Evolutionary conservation across 2,113 vertebrate species (phyloP).

Genomic region (Syngnathus typhle): DNA sequence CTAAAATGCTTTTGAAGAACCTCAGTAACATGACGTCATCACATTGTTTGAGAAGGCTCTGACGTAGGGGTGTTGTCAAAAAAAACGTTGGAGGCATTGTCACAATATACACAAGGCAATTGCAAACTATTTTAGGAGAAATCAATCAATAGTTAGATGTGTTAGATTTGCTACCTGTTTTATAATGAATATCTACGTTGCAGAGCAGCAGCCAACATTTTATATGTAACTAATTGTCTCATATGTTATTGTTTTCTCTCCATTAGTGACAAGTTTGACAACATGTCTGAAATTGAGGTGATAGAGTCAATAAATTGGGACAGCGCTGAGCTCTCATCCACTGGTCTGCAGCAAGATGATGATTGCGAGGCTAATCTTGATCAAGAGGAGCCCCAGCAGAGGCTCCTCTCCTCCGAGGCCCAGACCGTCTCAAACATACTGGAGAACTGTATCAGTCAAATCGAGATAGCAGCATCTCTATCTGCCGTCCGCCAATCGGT

Average conservation of each 20-base stretch:
- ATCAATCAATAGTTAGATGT: not conserved
- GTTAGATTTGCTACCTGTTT: not conserved
- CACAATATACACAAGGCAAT: not conserved
- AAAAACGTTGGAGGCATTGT: too few species aligned
- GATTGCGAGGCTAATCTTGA: conserved; percentile 8
- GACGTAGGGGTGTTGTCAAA: not conserved
- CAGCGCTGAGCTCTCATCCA: not conserved
- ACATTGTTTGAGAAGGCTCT: not conserved
- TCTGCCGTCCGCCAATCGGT: conserved; percentile 28
- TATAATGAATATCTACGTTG: not conserved
- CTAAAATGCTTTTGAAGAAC: not conserved
- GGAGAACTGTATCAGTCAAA: conserved; percentile 68
- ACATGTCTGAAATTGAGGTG: conserved; percentile 26
- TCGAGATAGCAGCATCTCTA: conserved; percentile 62
- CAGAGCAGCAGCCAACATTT: not conserved
- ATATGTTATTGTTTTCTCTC: not conserved
- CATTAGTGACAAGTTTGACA: conserved; percentile 26
- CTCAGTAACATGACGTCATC: not conserved
- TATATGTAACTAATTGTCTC: not conserved
- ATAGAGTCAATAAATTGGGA: not conserved
- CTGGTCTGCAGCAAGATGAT: conserved; percentile 2
- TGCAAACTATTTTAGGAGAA: not conserved
- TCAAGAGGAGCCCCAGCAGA: conserved; percentile 43
- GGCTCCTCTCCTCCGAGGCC: conserved; percentile 61
- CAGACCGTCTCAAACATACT: conserved; percentile 66